These are phyloP conservation scores for Drosophila kanekoi DNA, from an alignment of 2,888 invertebrate species.

Conservation along the genomic window DNA sequence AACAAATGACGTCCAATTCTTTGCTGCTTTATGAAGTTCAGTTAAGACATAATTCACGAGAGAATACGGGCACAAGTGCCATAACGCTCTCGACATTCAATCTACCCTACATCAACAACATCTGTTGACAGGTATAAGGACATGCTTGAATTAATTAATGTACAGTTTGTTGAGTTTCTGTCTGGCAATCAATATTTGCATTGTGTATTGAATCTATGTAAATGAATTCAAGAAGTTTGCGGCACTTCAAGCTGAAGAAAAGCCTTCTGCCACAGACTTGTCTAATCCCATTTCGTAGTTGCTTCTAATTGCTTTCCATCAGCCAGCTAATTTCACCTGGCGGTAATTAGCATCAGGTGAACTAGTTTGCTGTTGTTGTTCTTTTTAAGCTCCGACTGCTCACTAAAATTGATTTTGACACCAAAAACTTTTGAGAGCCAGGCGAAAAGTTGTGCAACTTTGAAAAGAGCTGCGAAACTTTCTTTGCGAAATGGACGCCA, in stretches of 20 bases:
- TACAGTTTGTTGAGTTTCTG: constrained; percentile 7
- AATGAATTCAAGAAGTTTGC: constrained; percentile 24
- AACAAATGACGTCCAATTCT: too few species aligned
- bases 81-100: neutral
- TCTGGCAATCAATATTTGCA: constrained; percentile 40
- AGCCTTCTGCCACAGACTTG: constrained; percentile 1
- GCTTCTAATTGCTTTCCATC: constrained; percentile 66
- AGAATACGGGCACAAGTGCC: too few species aligned
- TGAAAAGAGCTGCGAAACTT: constrained; percentile 50
- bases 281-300: constrained; percentile 34
- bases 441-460: constrained; percentile 41
- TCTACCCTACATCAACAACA: constrained; percentile 3
- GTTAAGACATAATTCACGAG: too few species aligned
- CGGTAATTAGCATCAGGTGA: constrained; percentile 62
- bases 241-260: neutral
- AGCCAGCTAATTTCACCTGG: constrained; percentile 40
- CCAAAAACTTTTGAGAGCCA: constrained; percentile 34
- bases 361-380: constrained; percentile 31
- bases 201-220: constrained; percentile 29
- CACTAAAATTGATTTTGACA: constrained; percentile 75
- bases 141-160: constrained; percentile 29
- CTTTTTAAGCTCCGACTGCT: constrained; percentile 25
- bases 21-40: too few species aligned
- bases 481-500: constrained; percentile 26
- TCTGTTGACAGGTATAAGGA: neutral